Evolutionary conservation across 2,113 vertebrate species (phyloP).

Genomic region (Nestor notabilis): DNA sequence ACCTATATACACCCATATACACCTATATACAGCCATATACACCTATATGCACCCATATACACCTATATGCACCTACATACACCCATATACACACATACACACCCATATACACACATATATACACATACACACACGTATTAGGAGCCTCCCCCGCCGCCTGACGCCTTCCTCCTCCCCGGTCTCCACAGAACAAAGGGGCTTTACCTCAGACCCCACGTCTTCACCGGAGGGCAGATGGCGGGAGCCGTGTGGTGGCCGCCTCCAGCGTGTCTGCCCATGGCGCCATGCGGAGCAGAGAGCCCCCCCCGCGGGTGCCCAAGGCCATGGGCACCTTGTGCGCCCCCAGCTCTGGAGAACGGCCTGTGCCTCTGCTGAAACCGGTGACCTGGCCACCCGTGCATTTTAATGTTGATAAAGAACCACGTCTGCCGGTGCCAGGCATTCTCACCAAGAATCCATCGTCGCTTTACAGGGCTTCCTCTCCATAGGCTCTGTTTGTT

Average conservation of each 20-base stretch:
- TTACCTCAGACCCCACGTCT: not conserved
- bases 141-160: not conserved
- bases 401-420: not conserved
- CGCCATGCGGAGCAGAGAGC: not conserved
- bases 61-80: fast-evolving
- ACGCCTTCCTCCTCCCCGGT: not conserved
- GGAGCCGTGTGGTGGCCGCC: not conserved
- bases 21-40: fast-evolving
- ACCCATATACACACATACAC: too few species aligned
- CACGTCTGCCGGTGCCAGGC: fast-evolving
- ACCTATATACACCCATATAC: fast-evolving
- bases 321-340: not conserved
- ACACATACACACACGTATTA: not conserved
- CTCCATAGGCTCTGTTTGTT: not conserved
- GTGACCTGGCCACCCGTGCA: too few species aligned
- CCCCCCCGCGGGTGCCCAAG: fast-evolving
- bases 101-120: fast-evolving
- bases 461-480: not conserved
- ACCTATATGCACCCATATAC: fast-evolving
- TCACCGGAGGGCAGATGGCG: too few species aligned
- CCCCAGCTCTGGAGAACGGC: not conserved
- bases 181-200: not conserved
- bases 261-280: too few species aligned
- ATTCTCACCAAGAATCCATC: fast-evolving
- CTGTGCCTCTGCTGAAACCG: fast-evolving